Conservation (phyloP, 2,797 vertebrate species). For the Phalanger gymnotis region DNA sequence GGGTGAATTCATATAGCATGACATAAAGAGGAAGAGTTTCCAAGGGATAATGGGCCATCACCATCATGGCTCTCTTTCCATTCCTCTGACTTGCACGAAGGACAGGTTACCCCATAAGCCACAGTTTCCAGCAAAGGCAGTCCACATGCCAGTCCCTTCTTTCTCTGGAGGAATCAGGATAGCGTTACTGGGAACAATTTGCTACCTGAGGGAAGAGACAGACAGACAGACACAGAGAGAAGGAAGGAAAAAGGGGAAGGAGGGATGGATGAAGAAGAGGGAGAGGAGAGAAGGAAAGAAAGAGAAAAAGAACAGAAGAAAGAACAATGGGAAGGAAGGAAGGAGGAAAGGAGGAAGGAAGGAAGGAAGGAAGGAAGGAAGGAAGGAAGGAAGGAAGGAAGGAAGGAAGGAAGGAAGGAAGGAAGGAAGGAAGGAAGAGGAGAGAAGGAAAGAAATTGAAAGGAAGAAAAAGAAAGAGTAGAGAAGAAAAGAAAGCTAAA, state of each 20-base stretch:
- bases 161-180: background rate
- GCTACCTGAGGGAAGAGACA: background rate
- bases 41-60: background rate
- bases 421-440: too few species aligned
- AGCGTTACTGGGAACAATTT: background rate
- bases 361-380: background rate
- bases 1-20: background rate
- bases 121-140: background rate
- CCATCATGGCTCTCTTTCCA: background rate
- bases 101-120: background rate
- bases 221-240: background rate
- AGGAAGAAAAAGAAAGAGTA: too few species aligned
- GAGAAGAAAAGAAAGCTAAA: too few species aligned
- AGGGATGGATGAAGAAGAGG: too few species aligned
- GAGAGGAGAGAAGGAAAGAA: too few species aligned
- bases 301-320: too few species aligned
- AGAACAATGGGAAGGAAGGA: background rate
- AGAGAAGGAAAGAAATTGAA: too few species aligned
- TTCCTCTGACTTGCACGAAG: background rate
- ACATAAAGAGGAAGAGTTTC: background rate
- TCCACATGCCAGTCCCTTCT: background rate
- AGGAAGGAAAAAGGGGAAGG: too few species aligned
- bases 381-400: too few species aligned
- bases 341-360: background rate
- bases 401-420: too few species aligned